Evolutionary conservation across 2,888 invertebrate species (phyloP).

Genomic region (Volucella zonaria): DNA sequence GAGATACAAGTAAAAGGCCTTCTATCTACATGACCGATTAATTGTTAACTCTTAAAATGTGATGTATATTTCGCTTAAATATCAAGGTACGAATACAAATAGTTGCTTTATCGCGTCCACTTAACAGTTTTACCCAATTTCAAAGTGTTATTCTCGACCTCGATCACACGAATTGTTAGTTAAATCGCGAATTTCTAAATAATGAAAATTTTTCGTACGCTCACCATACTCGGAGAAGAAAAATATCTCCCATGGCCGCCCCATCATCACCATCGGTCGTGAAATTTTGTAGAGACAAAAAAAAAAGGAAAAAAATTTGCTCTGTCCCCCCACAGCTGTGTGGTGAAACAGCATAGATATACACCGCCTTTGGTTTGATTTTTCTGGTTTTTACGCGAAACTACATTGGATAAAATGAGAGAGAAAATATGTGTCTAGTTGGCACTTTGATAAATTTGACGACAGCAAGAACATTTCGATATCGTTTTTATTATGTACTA

Average conservation of each 20-base stretch:
- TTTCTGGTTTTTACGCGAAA: constrained; percentile 69
- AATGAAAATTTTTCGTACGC: constrained; percentile 24
- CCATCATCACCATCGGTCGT: constrained; percentile 51
- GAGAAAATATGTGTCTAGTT: constrained; percentile 76
- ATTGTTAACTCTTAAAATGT: constrained; percentile 77
- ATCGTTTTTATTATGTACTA: constrained; percentile 51
- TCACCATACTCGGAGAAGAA: constrained; percentile 1
- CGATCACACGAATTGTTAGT: neutral
- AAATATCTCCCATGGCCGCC: constrained; percentile 40
- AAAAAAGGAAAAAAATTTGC: constrained; percentile 52
- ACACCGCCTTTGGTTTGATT: constrained; percentile 48
- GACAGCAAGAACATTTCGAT: constrained; percentile 56
- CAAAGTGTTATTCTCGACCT: neutral
- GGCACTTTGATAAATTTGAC: constrained; percentile 75
- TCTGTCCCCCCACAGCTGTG: constrained; percentile 30
- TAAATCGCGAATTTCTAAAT: constrained; percentile 9
- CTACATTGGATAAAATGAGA: constrained; percentile 71
- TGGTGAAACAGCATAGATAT: constrained; percentile 61
- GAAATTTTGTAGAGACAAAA: constrained; percentile 59
- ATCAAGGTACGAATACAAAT: constrained; percentile 74
- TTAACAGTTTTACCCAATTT: neutral
- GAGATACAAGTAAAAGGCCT: constrained; percentile 56
- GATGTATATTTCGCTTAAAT: constrained; percentile 76
- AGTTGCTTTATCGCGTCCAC: neutral
- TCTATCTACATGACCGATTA: constrained; percentile 75